Conservation (phyloP, 2,888 invertebrate genomes). For the Folsomia manolachei region DNA sequence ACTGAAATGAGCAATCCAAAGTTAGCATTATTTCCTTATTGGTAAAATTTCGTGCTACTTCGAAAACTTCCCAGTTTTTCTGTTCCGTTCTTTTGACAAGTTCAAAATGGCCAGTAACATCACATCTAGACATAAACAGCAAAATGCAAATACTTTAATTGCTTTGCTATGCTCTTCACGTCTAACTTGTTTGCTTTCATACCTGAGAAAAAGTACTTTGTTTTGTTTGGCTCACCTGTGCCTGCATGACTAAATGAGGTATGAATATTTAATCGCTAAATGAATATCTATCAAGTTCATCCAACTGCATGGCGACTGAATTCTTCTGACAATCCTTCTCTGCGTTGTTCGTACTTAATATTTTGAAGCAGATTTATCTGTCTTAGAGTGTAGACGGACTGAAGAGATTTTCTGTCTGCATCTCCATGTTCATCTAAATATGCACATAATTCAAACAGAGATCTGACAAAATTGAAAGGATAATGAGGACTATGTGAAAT, state of each 20-base stretch:
- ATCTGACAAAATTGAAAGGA: background rate
- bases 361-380: too few relatives aligned
- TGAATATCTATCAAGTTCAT: constrained; percentile 2
- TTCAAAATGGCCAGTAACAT: too few relatives aligned
- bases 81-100: background rate
- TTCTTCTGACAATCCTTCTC: too few relatives aligned
- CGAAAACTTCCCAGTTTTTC: background rate
- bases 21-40: background rate
- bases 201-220: background rate
- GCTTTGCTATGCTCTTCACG: constrained; percentile 5
- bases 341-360: too few relatives aligned
- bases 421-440: constrained; percentile 1
- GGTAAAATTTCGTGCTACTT: background rate
- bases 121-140: too few relatives aligned
- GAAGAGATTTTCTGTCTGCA: constrained; percentile 1
- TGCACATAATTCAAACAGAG: background rate
- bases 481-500: background rate
- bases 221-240: background rate
- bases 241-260: background rate
- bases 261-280: constrained; percentile 8
- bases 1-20: background rate
- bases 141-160: too few relatives aligned
- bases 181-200: background rate
- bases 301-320: background rate
- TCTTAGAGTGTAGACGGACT: background rate